Evolutionary conservation across 2,888 invertebrate genomes (phyloP).

Genomic region (Onchidella celtica): DNA sequence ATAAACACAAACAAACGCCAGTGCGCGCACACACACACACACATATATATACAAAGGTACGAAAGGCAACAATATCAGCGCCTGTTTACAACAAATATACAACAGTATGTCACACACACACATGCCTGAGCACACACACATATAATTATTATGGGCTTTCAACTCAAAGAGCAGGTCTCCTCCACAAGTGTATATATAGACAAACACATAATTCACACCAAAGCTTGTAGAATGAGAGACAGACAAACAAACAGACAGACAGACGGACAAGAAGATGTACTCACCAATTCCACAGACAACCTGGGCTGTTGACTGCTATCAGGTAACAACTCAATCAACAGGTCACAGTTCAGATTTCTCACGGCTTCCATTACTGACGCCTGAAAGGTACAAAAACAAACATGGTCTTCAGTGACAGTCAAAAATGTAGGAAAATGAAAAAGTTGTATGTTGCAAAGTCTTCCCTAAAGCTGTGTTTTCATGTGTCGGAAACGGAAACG

Average conservation of each 20-base stretch:
- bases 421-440: too few relatives aligned
- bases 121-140: neutral
- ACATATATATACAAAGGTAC: neutral
- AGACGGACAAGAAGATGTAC: neutral
- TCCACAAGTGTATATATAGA: too few relatives aligned
- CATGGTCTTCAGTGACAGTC: neutral
- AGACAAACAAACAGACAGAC: too few relatives aligned
- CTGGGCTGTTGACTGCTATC: conserved; percentile 49
- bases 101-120: too few relatives aligned
- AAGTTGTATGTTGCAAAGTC: too few relatives aligned
- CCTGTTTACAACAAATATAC: neutral
- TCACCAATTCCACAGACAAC: conserved; percentile 32
- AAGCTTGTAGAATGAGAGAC: neutral
- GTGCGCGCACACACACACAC: neutral
- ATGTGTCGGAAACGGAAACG: too few relatives aligned
- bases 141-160: too few relatives aligned
- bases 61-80: neutral
- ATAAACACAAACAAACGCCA: neutral
- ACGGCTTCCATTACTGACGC: conserved; percentile 43
- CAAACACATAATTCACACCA: neutral
- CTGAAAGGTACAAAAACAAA: conserved; percentile 25
- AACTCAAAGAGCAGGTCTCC: too few relatives aligned
- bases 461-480: too few relatives aligned
- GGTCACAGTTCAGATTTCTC: conserved; percentile 47
- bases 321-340: conserved; percentile 42